Percentiles rank a stretch among this genome's conserved stretches.
phyloP scores from a whole-genome alignment of 2,113 vertebrate genomes.

The Callopanchax toddi region DNA sequence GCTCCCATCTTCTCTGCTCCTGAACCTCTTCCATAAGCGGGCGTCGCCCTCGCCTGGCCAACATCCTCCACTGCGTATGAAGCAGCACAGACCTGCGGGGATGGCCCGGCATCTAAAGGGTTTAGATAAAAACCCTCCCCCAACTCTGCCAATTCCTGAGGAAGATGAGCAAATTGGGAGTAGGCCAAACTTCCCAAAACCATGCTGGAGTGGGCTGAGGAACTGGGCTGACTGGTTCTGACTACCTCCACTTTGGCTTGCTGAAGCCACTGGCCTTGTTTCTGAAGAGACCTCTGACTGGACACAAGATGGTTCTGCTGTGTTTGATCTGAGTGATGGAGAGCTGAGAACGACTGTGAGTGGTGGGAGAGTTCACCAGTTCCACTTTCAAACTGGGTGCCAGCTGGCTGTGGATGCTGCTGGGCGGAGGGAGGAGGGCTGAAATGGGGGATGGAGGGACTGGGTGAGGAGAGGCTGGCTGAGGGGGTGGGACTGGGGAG shows the following conservation, averaged over 20 bases:
- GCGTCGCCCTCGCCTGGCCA: conserved; percentile 74
- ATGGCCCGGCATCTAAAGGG: conserved; percentile 82
- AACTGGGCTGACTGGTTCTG: conserved; percentile 87
- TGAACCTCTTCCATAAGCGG: conserved; percentile 75
- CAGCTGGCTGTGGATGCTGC: conserved; percentile 86
- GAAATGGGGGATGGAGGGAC: conserved; percentile 83
- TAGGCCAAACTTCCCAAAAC: conserved; percentile 82
- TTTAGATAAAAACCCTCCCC: conserved; percentile 78
- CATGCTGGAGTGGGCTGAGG: conserved; percentile 58
- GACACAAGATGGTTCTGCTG: conserved; percentile 84
- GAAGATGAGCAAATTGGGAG: conserved; percentile 89
- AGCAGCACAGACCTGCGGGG: conserved; percentile 84
- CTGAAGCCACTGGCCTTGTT: conserved; percentile 88
- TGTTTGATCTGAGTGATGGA: conserved; percentile 84
- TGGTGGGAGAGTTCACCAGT: conserved; percentile 71
- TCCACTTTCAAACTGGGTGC: conserved; percentile 82
- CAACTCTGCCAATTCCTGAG: conserved; percentile 83
- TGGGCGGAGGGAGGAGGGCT: conserved; percentile 88
- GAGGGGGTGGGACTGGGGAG: conserved; percentile 86
- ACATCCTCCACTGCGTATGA: conserved; percentile 70
- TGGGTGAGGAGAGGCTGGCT: conserved; percentile 82
- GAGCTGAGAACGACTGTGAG: conserved; percentile 82
- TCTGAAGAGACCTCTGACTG: conserved; percentile 86
- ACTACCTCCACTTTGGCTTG: conserved; percentile 90
- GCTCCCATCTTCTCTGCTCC: conserved; percentile 67